Evolutionary conservation across 1,140 invertebrate genomes (phyloP), one percentile per base, ranked within the genome.

Genomic region (Tetragnatha versicolor): DNA sequence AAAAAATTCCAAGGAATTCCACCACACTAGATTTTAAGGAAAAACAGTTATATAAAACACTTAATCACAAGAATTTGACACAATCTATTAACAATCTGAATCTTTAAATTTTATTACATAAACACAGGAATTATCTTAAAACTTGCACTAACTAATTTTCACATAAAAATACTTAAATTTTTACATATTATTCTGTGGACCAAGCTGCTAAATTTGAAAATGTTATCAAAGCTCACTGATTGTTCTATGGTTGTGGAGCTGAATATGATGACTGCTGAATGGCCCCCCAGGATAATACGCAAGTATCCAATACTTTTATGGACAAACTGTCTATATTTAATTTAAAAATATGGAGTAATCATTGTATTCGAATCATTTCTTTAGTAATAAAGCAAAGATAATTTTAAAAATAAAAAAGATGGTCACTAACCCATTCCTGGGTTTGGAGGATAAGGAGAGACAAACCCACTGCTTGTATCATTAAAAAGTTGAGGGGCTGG

Each of bases 401-500:
- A 10, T 10, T n/a, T 61, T 33, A 35, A 61, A 20, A n/a, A n/a
- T 6, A 60, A 3, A 29, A 35, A 49, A 68, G 17, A 3, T 68
- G 20, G 5, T 31, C 20, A 25, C 14, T 53, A 35, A 69, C 66
- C 69, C 33, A 29, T 55, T 12, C 27, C 33, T 25, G 49, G 20
- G 20, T 42, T 39, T 55, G 9, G 73, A 3, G 73, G 60, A 77
- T 77, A 77, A 20, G 42, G 73, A 29, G 60, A 33, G 10, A 53
- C n/a, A 65, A 53, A 77, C 7, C 73, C 73, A 27, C 73, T 47
- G 55, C 73, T 77, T 27, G 73, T 77, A 25, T 77, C 73, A 77
- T 77, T 66, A 42, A 77, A 77, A 17, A 77, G 31, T n/a, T 77
- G 73, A n/a, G 73, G 73, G 25, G 27, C 60, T 37, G 60, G 73